These are phyloP conservation scores for Manis javanica DNA, from an alignment of 2,797 vertebrate genomes.

Conservation along the genomic window DNA sequence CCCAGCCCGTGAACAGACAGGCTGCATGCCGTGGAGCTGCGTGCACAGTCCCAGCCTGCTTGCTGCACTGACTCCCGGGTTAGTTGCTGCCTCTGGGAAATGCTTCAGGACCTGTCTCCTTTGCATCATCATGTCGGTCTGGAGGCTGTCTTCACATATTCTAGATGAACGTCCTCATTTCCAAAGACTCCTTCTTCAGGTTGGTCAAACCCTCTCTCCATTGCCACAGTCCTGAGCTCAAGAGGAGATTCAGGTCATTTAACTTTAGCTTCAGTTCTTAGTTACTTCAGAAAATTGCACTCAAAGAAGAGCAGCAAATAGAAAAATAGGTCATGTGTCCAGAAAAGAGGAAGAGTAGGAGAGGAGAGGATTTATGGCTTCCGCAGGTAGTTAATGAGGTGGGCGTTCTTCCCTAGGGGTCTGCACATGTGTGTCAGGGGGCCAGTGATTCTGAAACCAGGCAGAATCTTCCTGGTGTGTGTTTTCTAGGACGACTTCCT, in stretches of 20 bases:
- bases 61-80: not conserved
- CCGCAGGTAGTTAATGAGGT: not conserved
- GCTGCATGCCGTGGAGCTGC: too few relatives aligned
- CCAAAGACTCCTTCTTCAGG: not conserved
- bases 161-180: not conserved
- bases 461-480: not conserved
- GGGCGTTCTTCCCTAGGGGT: not conserved
- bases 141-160: not conserved
- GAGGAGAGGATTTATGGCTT: not conserved
- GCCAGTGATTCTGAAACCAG: not conserved
- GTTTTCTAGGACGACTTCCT: not conserved
- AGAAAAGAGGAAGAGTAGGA: not conserved
- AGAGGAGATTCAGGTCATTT: not conserved
- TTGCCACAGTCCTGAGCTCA: not conserved
- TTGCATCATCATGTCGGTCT: not conserved
- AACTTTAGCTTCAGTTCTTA: not conserved
- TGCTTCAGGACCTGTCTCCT: not conserved
- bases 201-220: not conserved
- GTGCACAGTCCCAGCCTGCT: too few relatives aligned
- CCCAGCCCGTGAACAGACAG: not conserved
- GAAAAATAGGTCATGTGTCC: not conserved
- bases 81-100: not conserved
- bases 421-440: not conserved
- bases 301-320: not conserved
- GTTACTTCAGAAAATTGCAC: not conserved